phyloP scores from a whole-genome alignment of 2,888 invertebrate genomes.

The Acanthopleura granulata region DNA sequence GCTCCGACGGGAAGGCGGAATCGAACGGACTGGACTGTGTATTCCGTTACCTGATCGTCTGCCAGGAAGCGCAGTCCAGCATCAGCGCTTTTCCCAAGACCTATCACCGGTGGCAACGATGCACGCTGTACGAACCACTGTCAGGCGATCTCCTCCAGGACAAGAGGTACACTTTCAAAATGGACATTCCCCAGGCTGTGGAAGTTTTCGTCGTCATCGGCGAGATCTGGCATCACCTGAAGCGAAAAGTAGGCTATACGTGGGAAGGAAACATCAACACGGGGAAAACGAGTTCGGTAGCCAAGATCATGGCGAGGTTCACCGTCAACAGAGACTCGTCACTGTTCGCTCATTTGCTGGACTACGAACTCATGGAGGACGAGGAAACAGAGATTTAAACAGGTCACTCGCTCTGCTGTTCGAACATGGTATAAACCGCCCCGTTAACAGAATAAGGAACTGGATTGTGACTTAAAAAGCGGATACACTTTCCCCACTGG shows the following conservation, averaged over 20 bases:
- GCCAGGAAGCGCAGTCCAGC: conserved; percentile 56
- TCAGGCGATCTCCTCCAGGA: conserved; percentile 62
- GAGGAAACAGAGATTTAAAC: conserved; percentile 55
- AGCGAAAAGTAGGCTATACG: conserved; percentile 51
- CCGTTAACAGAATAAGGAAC: too few relatives aligned
- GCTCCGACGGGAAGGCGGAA: conserved; percentile 40
- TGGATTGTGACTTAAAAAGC: too few relatives aligned
- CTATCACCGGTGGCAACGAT: conserved; percentile 60
- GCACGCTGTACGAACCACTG: conserved; percentile 63
- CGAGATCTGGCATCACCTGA: conserved; percentile 60
- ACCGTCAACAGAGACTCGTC: conserved; percentile 52
- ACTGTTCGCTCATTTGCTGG: conserved; percentile 60
- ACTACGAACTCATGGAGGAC: conserved; percentile 60
- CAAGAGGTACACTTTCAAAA: conserved; percentile 58
- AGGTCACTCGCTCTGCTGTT: too few relatives aligned
- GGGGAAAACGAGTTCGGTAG: conserved; percentile 39
- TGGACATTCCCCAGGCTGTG: conserved; percentile 61
- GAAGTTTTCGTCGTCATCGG: conserved; percentile 63
- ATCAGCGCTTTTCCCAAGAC: conserved; percentile 59
- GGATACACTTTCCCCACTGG: too few relatives aligned
- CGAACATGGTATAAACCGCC: too few relatives aligned
- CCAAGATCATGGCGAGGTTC: conserved; percentile 60
- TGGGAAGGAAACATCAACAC: conserved; percentile 63
- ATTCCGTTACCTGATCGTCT: conserved; percentile 62
- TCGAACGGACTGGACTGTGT: conserved; percentile 55